phyloP scores from a whole-genome alignment of 2,888 invertebrate species.

The Dynastes hyllus region DNA sequence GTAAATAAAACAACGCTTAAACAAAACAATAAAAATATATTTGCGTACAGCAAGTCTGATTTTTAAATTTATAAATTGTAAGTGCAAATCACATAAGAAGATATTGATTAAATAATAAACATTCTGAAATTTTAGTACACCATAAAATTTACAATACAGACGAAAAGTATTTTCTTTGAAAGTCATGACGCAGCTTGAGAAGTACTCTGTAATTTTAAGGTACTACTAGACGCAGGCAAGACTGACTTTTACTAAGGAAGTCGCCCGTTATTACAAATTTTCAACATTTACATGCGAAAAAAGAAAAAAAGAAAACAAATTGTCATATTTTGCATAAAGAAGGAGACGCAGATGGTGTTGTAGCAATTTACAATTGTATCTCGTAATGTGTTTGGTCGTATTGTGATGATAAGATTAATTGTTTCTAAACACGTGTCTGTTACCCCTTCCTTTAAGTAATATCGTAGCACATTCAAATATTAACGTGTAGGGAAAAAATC shows the following conservation, averaged over 20 bases:
- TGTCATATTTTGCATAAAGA: background rate
- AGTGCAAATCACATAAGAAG: slow-evolving; percentile 33
- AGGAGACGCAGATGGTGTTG: background rate
- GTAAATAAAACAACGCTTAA: slow-evolving; percentile 29
- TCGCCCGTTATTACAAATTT: background rate
- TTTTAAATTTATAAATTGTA: slow-evolving; percentile 40
- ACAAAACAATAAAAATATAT: slow-evolving; percentile 47
- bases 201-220: slow-evolving; percentile 5
- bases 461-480: too few species aligned
- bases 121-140: slow-evolving; percentile 21
- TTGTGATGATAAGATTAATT: too few species aligned
- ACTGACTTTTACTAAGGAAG: background rate
- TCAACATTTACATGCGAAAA: background rate
- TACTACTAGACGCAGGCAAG: background rate
- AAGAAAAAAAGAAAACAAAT: background rate
- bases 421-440: too few species aligned
- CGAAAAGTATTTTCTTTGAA: background rate
- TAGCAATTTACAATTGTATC: too few species aligned
- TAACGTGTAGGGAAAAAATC: too few species aligned
- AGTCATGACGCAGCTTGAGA: background rate
- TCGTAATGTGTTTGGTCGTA: too few species aligned
- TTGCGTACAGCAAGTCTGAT: slow-evolving; percentile 37
- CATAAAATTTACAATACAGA: slow-evolving; percentile 18
- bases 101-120: slow-evolving; percentile 11
- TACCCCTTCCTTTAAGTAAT: too few species aligned